Evolutionary conservation across 2,113 vertebrate genomes (phyloP).

Genomic region (Hippocampus barbouri): DNA sequence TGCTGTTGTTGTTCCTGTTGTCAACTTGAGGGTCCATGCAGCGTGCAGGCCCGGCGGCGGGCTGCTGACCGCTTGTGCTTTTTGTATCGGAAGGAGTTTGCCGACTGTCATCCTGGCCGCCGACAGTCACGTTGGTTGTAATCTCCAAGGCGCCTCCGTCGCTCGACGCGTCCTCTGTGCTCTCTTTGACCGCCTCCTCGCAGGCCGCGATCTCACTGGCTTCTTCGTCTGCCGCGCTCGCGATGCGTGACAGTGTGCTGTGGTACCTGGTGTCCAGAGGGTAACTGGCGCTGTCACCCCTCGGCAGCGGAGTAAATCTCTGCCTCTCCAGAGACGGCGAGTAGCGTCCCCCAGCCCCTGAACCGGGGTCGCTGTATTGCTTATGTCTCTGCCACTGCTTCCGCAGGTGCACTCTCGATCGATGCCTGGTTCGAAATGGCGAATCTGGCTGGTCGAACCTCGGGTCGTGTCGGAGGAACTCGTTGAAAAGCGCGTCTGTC

Average conservation of each 20-base stretch:
- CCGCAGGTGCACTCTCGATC: conserved; percentile 83
- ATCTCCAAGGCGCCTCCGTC: conserved; percentile 2
- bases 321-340: conserved; percentile 76
- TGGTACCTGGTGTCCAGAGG: conserved; percentile 80
- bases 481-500: conserved; percentile 92
- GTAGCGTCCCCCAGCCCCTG: conserved; percentile 69
- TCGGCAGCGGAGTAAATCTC: conserved; percentile 71
- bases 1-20: conserved; percentile 75
- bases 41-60: conserved; percentile 14
- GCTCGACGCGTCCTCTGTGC: conserved; percentile 13
- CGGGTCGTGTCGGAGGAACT: conserved; percentile 92
- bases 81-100: conserved; percentile 20
- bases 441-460: conserved; percentile 85
- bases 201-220: conserved; percentile 60
- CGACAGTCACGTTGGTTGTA: neutral
- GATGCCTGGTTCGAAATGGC: conserved; percentile 74
- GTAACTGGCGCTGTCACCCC: conserved; percentile 84
- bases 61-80: conserved; percentile 41
- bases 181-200: conserved; percentile 47
- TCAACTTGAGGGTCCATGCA: conserved; percentile 54
- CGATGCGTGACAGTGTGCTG: conserved; percentile 77
- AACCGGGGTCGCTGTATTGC: conserved; percentile 92
- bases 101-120: neutral
- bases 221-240: conserved; percentile 84
- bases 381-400: conserved; percentile 93